Percentiles rank a stretch among this genome's conserved stretches.
These are phyloP conservation scores for Aricia agestis DNA, from an alignment of 1,140 invertebrate species.

Conservation along the genomic window DNA sequence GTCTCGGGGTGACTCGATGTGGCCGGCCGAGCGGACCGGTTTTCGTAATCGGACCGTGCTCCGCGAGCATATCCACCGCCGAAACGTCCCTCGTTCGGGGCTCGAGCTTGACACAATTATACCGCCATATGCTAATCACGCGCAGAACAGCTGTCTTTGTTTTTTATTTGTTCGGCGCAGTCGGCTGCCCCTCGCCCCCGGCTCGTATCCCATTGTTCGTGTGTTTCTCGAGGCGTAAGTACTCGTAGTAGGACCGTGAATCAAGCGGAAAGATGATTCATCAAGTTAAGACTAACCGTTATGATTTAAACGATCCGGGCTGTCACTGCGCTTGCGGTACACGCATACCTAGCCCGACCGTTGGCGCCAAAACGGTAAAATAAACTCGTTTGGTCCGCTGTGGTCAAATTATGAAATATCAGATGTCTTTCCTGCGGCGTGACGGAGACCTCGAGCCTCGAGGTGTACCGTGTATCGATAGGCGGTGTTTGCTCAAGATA, in stretches of 20 bases:
- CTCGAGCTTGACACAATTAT: constrained; percentile 31
- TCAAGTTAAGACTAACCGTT: constrained; percentile 64
- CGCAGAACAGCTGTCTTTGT: constrained; percentile 45
- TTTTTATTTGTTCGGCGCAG: constrained; percentile 24
- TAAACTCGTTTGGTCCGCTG: constrained; percentile 33
- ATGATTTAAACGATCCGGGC: constrained; percentile 69
- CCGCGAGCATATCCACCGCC: constrained; percentile 43
- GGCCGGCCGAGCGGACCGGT: constrained; percentile 57
- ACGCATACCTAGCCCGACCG: constrained; percentile 47
- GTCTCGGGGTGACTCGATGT: constrained; percentile 53
- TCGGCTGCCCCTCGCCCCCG: not conserved
- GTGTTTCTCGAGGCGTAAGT: constrained; percentile 3
- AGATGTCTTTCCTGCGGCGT: constrained; percentile 14
- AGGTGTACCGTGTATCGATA: constrained; percentile 33
- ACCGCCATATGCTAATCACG: constrained; percentile 20
- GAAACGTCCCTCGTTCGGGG: constrained; percentile 48
- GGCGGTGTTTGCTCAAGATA: constrained; percentile 36
- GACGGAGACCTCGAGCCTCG: constrained; percentile 20
- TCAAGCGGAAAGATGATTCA: constrained; percentile 72
- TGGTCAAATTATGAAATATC: constrained; percentile 23
- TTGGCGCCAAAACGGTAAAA: constrained; percentile 49
- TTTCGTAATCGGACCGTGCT: constrained; percentile 56
- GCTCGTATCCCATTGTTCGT: constrained; percentile 13
- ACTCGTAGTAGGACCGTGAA: constrained; percentile 36
- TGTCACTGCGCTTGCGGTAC: constrained; percentile 63